These are phyloP conservation scores for Oncorhynchus gorbuscha DNA, from an alignment of 2,113 vertebrate genomes.

Conservation along the genomic window DNA sequence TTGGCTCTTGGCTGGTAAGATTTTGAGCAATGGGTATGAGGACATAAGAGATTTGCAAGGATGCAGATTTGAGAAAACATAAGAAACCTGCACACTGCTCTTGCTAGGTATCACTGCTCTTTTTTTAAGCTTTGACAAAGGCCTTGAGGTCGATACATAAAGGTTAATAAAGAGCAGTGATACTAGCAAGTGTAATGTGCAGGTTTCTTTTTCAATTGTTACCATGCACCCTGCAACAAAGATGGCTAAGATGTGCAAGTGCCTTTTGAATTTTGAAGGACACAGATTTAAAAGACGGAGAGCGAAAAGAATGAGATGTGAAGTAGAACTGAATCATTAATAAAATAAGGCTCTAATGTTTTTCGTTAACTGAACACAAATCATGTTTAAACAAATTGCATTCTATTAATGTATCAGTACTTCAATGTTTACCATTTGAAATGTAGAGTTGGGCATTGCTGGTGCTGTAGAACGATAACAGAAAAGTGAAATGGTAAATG, in stretches of 20 bases:
- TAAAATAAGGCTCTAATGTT: not conserved
- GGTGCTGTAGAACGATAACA: not conserved
- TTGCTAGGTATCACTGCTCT: too few relatives aligned
- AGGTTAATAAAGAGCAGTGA: too few relatives aligned
- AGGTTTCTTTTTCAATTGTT: too few relatives aligned
- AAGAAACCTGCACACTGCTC: too few relatives aligned
- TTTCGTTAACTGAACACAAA: not conserved
- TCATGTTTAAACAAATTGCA: not conserved
- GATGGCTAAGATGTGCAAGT: too few relatives aligned
- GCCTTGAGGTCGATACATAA: too few relatives aligned
- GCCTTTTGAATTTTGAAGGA: not conserved
- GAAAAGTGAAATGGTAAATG: not conserved
- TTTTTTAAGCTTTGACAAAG: too few relatives aligned
- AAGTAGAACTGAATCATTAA: not conserved
- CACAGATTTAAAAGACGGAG: not conserved
- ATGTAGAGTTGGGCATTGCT: not conserved
- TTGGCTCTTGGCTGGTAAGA: constrained; percentile 11
- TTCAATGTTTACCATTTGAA: constrained; percentile 19
- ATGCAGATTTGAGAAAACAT: not conserved
- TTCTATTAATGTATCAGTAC: constrained; percentile 6
- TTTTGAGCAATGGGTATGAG: not conserved
- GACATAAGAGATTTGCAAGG: not conserved
- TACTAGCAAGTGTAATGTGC: too few relatives aligned
- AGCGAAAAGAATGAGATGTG: not conserved
- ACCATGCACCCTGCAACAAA: too few relatives aligned